Evolutionary conservation across 2,888 invertebrate species (phyloP).

Genomic region (Pristionchus fissidentatus): DNA sequence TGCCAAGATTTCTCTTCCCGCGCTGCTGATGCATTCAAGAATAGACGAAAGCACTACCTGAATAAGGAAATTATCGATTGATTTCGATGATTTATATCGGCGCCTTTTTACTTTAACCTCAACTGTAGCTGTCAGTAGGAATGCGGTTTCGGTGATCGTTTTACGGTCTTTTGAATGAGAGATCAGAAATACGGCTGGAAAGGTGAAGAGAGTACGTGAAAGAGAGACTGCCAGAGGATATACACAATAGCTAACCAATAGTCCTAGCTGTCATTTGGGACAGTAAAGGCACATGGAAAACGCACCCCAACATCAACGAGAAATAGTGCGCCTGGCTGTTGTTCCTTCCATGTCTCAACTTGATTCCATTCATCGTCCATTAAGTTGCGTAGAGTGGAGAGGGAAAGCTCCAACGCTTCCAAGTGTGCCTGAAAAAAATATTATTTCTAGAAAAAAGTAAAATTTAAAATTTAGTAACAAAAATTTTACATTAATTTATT

Average conservation of each 20-base stretch:
- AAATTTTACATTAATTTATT: neutral
- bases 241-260: too few species aligned
- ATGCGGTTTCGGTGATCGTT: too few species aligned
- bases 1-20: neutral
- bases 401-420: neutral
- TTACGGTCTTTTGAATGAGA: too few species aligned
- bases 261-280: too few species aligned
- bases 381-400: neutral
- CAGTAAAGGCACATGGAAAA: too few species aligned
- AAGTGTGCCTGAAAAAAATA: neutral
- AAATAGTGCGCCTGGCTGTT: neutral
- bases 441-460: neutral
- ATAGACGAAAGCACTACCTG: neutral
- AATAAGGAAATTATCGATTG: neutral
- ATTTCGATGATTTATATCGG: neutral
- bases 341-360: slow-evolving; percentile 10
- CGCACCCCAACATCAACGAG: slow-evolving; percentile 13
- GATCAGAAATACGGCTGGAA: too few species aligned
- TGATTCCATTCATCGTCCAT: neutral
- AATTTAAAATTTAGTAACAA: too few species aligned
- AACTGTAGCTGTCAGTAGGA: too few species aligned
- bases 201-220: too few species aligned
- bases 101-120: neutral
- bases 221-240: too few species aligned
- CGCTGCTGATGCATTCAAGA: neutral